Evolutionary conservation across 2,113 vertebrate genomes (phyloP), one percentile per base, ranked within the genome.

Genomic region (Ovibos moschatus): DNA sequence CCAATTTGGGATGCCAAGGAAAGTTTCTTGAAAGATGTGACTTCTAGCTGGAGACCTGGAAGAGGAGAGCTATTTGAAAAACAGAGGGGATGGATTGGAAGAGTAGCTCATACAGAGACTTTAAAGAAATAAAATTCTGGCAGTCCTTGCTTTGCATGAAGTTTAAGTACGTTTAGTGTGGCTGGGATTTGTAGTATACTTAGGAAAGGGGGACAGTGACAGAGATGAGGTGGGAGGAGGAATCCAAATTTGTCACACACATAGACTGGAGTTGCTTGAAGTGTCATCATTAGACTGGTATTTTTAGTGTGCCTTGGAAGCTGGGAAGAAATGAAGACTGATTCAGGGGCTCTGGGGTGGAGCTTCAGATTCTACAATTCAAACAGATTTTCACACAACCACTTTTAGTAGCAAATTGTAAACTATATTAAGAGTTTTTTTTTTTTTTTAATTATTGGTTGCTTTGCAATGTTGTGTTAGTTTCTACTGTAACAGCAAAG

Each of bases 171-270:
- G 0, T 78, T 23, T 25, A 12, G 6, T 45, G 5, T 71, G 40
- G 0, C 55, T 78, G 43, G 12, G n/a, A 15, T 27, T 60, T 89
- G 47, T 3, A 51, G 11, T 4, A 40, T 12, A 91, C 1, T 36
- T 14, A 1, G 17, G 17, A 50, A 87, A 28, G 2, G 25, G 33
- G 0, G 17, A 2, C 2, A 33, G 40, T 47, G 43, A 8, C 62
- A 13, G 43, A 43, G 12, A 33, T 58, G 15, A 76, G 1, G 6
- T 4, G 11, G 40, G 30, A 62, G 30, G 76, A 62, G 27, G 25
- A 40, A 74, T 12, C 45, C 64, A 33, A 4, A 8, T 45, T 79
- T 55, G 15, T 60, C 62, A 15, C 19, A 57, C 8, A 57, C 5
- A 3, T 11, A 90, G 57, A 50, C 5, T 45, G 53, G 14, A 91